A percentile compares a stretch with the other conserved stretches of the same genome.
Evolutionary conservation across 2,888 invertebrate genomes (phyloP).

Genomic region (Tuberolachnus salignus): DNA sequence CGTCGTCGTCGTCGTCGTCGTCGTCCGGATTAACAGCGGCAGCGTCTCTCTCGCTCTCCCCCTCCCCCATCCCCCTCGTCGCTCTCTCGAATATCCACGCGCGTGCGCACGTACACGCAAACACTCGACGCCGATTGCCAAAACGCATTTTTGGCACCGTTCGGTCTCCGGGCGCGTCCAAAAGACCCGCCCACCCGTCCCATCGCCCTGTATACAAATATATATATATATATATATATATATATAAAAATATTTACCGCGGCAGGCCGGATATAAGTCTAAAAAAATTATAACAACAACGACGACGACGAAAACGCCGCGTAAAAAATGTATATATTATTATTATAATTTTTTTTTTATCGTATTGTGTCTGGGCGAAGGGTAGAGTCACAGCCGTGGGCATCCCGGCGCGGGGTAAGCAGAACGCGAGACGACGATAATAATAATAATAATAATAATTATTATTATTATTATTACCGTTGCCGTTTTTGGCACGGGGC

Average conservation of each 20-base stretch:
- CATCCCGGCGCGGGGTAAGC: no score
- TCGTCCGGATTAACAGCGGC: slow-evolving; percentile 40
- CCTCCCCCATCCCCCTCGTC: background rate
- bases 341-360: background rate
- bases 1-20: no score
- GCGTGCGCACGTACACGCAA: background rate
- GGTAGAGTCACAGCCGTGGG: no score
- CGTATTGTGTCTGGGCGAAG: no score
- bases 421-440: no score
- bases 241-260: no score
- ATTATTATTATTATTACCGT: no score
- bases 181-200: background rate
- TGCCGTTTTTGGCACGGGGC: no score
- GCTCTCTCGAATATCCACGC: background rate
- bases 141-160: slow-evolving; percentile 53
- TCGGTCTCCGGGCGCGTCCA: background rate
- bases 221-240: no score
- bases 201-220: background rate
- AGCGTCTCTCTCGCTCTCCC: background rate
- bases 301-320: background rate
- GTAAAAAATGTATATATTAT: background rate
- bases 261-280: background rate
- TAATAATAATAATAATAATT: no score
- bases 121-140: slow-evolving; percentile 29
- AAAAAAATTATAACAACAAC: slow-evolving; percentile 21